Evolutionary conservation across 2,888 invertebrate genomes (phyloP).

Genomic region (Phengaris arion): DNA sequence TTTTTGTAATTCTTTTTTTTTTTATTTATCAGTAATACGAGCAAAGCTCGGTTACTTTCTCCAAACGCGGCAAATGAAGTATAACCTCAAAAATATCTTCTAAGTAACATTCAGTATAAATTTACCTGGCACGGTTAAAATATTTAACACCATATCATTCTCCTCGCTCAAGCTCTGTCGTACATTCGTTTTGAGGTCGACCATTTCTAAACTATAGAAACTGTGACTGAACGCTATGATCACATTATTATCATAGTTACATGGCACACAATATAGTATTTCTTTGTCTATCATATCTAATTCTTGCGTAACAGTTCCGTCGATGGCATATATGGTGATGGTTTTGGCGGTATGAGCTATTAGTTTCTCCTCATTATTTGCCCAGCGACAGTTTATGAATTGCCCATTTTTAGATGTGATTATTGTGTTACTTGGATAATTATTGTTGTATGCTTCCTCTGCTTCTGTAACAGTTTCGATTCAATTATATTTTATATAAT

Average conservation of each 20-base stretch:
- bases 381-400: slow-evolving; percentile 65
- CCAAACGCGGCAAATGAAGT: too few species aligned
- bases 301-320: slow-evolving; percentile 50
- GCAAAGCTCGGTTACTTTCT: too few species aligned
- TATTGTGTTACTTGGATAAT: slow-evolving; percentile 53
- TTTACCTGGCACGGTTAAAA: slow-evolving; percentile 65
- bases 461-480: slow-evolving; percentile 49
- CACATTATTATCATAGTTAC: slow-evolving; percentile 59
- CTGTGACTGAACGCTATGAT: slow-evolving; percentile 53
- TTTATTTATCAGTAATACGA: too few species aligned
- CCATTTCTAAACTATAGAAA: slow-evolving; percentile 52
- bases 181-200: slow-evolving; percentile 58
- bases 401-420: slow-evolving; percentile 56
- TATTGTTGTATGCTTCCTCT: slow-evolving; percentile 61
- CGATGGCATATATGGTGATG: slow-evolving; percentile 59
- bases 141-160: slow-evolving; percentile 55
- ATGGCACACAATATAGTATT: slow-evolving; percentile 59
- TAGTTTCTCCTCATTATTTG: slow-evolving; percentile 56
- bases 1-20: too few species aligned
- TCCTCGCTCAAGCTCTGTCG: slow-evolving; percentile 55
- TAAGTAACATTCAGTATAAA: slow-evolving; percentile 21
- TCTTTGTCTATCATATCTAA: slow-evolving; percentile 58
- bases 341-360: slow-evolving; percentile 63
- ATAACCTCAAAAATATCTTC: background rate
- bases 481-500: background rate